These are phyloP conservation scores for Tricholauxania praeusta DNA, from an alignment of 2,888 invertebrate genomes.

Conservation along the genomic window DNA sequence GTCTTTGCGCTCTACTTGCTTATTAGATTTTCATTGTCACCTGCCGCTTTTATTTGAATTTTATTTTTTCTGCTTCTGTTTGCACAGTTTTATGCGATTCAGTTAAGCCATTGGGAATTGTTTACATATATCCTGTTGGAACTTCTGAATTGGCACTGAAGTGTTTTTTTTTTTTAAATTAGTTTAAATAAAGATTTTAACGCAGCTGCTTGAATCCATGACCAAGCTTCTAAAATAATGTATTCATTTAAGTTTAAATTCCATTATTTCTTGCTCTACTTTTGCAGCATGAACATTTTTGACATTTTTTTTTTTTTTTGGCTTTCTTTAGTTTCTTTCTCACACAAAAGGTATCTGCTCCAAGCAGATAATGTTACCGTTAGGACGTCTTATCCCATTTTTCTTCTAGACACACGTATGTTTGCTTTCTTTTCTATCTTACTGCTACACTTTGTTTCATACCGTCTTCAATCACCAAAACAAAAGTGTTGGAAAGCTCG, in stretches of 20 bases:
- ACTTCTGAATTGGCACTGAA: too few relatives aligned
- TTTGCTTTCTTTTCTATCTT: slow-evolving; percentile 2
- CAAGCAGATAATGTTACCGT: slow-evolving; percentile 24
- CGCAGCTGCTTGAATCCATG: too few relatives aligned
- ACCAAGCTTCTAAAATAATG: neutral
- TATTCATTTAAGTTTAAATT: neutral
- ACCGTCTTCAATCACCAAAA: neutral
- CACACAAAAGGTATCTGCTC: slow-evolving; percentile 34
- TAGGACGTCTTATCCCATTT: slow-evolving; percentile 17
- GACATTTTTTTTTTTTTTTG: slow-evolving; percentile 33
- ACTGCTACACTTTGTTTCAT: neutral
- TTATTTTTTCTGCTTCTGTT: neutral
- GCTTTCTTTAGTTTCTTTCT: slow-evolving; percentile 21
- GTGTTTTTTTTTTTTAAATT: neutral
- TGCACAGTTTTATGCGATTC: slow-evolving; percentile 1
- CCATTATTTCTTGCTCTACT: neutral
- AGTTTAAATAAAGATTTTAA: too few relatives aligned
- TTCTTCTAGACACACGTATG: neutral
- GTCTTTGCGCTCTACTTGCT: too few relatives aligned
- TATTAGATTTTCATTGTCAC: slow-evolving; percentile 14
- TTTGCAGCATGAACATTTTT: neutral
- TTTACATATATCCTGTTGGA: too few relatives aligned
- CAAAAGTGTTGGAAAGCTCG: slow-evolving; percentile 27
- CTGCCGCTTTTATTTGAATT: slow-evolving; percentile 7
- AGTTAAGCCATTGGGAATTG: slow-evolving; percentile 14